Base-by-base conservation (phyloP, 2,888 invertebrate species). In the Lasioglossum marginatum region DNA sequence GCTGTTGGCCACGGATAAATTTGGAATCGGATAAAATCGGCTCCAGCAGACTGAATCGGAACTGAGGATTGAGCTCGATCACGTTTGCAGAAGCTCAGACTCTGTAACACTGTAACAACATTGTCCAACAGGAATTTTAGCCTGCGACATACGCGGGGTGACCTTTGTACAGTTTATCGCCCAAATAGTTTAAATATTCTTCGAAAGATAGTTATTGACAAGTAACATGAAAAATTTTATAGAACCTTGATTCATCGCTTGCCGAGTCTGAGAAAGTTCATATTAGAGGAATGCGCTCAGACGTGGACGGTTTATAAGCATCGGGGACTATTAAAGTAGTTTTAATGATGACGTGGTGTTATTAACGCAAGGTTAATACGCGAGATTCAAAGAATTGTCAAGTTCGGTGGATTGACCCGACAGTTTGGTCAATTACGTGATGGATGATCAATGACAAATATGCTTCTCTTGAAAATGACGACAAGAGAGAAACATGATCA, bases 331-430 rank as follows among this genome's bases (percentile, higher is more conserved):
- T 87, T 88, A 82, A 74, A 79, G 57, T 70, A 75, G 77, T 66
- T 82, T 87, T 88, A 87, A 88, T 66, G 66, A 79, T 31, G 48
- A 77, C 79, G 63, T 60, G 80, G 57, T 71, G 79, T 84, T 72
- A 79, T 82, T 88, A 82, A 37, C 72, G 57, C 66, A 79, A 85
- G 77, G 66, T 57, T 87, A 83, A 86, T 83, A 83, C 63, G 66
- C 79, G 79, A 31, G 34, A 80, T 81, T 66, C 68, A 82, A 57
- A 37, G 77, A 86, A 78, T 78, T n/a, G 82, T 79, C 45, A 66
- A 74, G 23, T 77, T 8, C 19, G 52, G 40, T 70, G 31, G 37
- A 81, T 70, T 48, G 37, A 57, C 34, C 48, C 12, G 71, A 40
- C 73, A 34, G 72, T 83, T 73, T 70, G 72, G 60, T 23, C 82